Evolutionary conservation across 1,140 invertebrate species (phyloP).

Genomic region (Atta cephalotes): DNA sequence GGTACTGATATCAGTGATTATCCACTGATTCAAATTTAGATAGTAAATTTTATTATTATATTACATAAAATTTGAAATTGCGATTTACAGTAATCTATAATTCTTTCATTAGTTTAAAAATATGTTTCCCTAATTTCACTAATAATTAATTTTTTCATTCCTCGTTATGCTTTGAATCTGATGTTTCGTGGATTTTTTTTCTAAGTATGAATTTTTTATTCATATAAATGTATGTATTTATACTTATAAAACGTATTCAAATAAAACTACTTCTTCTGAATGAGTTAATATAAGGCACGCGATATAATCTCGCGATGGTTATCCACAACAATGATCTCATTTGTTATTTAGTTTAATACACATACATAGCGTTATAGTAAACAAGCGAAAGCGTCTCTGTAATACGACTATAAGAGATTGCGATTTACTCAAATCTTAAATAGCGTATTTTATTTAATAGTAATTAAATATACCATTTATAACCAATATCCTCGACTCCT

Average conservation of each 20-base stretch:
- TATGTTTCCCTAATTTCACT: not conserved
- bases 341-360: conserved; percentile 11
- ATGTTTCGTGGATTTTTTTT: conserved; percentile 12
- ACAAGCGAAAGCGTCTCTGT: not conserved
- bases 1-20: too few species aligned
- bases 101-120: too few species aligned
- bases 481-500: not conserved
- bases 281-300: conserved; percentile 6
- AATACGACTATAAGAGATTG: conserved; percentile 5
- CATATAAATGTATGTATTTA: not conserved
- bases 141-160: not conserved
- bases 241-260: conserved; percentile 13
- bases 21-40: too few species aligned
- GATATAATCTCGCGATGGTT: conserved; percentile 21
- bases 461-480: not conserved
- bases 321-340: not conserved
- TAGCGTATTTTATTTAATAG: not conserved
- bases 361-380: not conserved
- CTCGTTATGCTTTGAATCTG: not conserved
- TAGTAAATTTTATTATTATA: too few species aligned
- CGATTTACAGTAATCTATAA: too few species aligned
- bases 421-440: not conserved
- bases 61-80: too few species aligned
- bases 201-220: conserved; percentile 29
- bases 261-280: conserved; percentile 9